Conservation (phyloP, 2,113 vertebrate genomes). For the Carassius gibelio region DNA sequence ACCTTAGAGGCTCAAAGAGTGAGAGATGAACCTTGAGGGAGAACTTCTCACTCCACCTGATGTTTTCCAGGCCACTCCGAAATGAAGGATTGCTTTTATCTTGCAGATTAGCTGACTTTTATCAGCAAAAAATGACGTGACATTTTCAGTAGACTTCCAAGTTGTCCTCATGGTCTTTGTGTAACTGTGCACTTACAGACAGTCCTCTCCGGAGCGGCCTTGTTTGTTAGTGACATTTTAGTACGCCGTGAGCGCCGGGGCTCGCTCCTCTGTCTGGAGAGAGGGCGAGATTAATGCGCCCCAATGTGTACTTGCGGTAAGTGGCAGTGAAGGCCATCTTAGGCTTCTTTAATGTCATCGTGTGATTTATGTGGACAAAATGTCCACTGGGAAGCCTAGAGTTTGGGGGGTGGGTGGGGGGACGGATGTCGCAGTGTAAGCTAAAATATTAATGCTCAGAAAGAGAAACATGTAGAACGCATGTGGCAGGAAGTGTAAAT, state of each 20-base stretch:
- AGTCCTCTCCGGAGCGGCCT: slow-evolving; percentile 12
- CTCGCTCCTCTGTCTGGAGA: slow-evolving; percentile 40
- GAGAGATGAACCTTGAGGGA: slow-evolving; percentile 32
- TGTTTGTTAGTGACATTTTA: slow-evolving; percentile 53
- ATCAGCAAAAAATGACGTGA: neutral
- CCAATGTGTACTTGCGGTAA: slow-evolving; percentile 48
- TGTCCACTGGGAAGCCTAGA: slow-evolving; percentile 56
- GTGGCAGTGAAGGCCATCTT: slow-evolving; percentile 66
- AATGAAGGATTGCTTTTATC: slow-evolving; percentile 13
- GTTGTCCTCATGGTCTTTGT: slow-evolving; percentile 11
- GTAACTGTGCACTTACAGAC: slow-evolving; percentile 17
- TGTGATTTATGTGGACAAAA: slow-evolving; percentile 72
- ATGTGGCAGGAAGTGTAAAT: slow-evolving; percentile 69
- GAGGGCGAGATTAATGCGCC: slow-evolving; percentile 48
- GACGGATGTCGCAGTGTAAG: slow-evolving; percentile 52
- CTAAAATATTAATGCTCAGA: slow-evolving; percentile 75
- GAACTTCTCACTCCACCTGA: slow-evolving; percentile 9
- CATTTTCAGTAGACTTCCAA: slow-evolving; percentile 29
- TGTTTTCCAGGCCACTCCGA: slow-evolving; percentile 11
- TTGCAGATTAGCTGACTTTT: slow-evolving; percentile 41
- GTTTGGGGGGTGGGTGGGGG: neutral
- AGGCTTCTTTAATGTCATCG: slow-evolving; percentile 66
- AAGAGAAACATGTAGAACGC: slow-evolving; percentile 69
- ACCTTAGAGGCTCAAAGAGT: neutral
- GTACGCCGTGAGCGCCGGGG: neutral